Evolutionary conservation across 2,888 invertebrate genomes (phyloP), one percentile per base, ranked within the genome.

Genomic region (Ormyrus thymus): DNA sequence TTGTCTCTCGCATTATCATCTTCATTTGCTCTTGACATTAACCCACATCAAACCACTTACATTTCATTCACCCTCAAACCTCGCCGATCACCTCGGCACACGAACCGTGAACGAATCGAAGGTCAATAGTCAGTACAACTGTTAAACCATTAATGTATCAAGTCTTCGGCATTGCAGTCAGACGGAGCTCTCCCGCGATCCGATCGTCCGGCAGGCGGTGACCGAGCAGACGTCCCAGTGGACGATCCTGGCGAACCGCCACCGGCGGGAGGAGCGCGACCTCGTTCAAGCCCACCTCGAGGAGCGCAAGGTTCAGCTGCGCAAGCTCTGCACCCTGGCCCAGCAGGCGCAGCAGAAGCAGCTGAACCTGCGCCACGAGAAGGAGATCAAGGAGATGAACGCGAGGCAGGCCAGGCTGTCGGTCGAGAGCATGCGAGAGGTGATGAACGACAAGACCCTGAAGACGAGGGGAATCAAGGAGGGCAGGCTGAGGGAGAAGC

Each of bases 381-480:
- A 94, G 83, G 99, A 99, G 88, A 93, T 97, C 87, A 99, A 99
- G 90, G 98, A 99, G 82, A 94, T 99, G 93, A 98, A 98, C 89
- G 93, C 95, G 7, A 94, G 95, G 75, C 99, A 99, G 91, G 98
- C 98, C 6, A 98, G 98, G 91, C 94, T 96, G 86, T 98, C 98
- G 69, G 97, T 99, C 85, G 99, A 99, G 90, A 98, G 98, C 29
- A 97, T 97, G 88, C 97, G 97, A 91, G 97, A 97, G 89, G 98
- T 99, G 64, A 94, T 95, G 88, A 97, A 96, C 90, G 99, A 99
- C 90, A 99, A 99, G 91, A 96, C 97, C 0, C 92, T 99, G 76
- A 96, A 98, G 90, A 98, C 98, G 77, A 98, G 99, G 87, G 97
- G 97, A 81, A 99, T 99, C 90, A 97, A 97, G 86, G 99, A 99